Base-by-base conservation (phyloP, 2,797 vertebrate genomes). In the Danio tinwini region DNA sequence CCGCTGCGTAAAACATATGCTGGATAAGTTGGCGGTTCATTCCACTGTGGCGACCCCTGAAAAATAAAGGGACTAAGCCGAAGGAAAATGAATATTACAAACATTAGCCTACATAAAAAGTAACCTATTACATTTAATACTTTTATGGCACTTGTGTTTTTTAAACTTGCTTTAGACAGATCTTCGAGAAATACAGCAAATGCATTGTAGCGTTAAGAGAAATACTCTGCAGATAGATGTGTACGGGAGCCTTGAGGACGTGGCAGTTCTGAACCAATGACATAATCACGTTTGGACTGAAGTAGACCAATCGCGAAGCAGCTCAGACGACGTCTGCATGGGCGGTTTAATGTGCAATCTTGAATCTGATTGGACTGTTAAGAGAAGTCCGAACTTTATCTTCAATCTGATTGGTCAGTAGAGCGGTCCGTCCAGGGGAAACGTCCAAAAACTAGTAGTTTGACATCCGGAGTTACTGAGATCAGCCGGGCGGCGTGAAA, bases 251-350 rank as follows among this genome's bases (percentile, higher is more conserved):
- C 81, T 7, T 96, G 96, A 89, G 93, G 93, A 97, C 96, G 96
- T 97, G 96, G 96, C 96, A 95, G 87, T 94, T 96, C 88, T 92
- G 72, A 90, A 88, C 96, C 95, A 96, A 96, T 96, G 92, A 88
- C 80, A 88, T 91, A 83, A 89, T 79, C 81, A 69, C 37, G 78
- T 76, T 62, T 67, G 81, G 9, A 81, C 13, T 81, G 84, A 88
- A 90, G 89, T 88, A 86, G 90, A 90, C 93, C 92, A 94, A 93
- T 94, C 45, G 85, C 4, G 62, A 49, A 9, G 6, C 19, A 44
- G 7, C 9, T 42, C 47, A 5, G 12, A 8, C 12, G 11, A 17
- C 47, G 42, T 47, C 44, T n/a, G 39, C 58, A n/a, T 16, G 56
- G 80, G 63, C 73, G 82, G 62, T 4, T 2, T 14, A 3, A 5